Evolutionary conservation across 2,797 vertebrate genomes (phyloP).

Genomic region (Eurystomus glaucurus): DNA sequence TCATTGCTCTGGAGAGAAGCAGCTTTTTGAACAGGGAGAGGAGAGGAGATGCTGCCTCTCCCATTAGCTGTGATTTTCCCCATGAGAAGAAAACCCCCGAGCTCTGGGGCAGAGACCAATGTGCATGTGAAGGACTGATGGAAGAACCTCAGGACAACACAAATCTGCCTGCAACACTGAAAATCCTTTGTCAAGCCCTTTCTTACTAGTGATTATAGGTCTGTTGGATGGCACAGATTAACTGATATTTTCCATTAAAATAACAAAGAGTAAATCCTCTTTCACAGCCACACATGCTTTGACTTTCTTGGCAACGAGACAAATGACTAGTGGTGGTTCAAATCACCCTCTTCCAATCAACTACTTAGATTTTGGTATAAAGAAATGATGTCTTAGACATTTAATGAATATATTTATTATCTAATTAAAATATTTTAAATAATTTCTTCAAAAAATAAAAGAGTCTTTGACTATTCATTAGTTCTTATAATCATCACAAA

Average conservation of each 20-base stretch:
- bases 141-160: background rate
- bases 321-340: background rate
- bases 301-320: background rate
- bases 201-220: background rate
- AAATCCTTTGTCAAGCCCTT: background rate
- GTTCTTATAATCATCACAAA: background rate
- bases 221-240: conserved; percentile 11
- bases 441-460: background rate
- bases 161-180: background rate
- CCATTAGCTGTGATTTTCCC: background rate
- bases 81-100: fast-evolving
- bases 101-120: background rate
- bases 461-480: background rate
- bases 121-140: fast-evolving
- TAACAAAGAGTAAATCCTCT: conserved; percentile 16
- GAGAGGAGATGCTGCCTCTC: background rate
- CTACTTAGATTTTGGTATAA: background rate
- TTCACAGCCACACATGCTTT: background rate
- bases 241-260: background rate
- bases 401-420: background rate
- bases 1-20: background rate
- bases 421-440: background rate
- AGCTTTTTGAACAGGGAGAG: background rate
- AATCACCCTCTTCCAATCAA: background rate
- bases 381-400: background rate